phyloP scores from a whole-genome alignment of 1,140 invertebrate genomes.

The Brachystomella parvula region DNA sequence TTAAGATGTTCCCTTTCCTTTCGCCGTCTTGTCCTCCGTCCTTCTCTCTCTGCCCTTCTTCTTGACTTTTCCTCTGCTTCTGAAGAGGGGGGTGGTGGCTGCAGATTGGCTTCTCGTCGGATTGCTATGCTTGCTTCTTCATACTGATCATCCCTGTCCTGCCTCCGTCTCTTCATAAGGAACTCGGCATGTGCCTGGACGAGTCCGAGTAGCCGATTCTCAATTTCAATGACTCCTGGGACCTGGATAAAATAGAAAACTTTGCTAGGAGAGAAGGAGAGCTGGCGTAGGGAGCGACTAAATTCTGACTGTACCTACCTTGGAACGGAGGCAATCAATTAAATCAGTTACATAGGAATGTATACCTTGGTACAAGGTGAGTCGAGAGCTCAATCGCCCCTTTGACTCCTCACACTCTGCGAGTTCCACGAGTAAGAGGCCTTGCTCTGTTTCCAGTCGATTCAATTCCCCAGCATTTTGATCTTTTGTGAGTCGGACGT shows the following conservation, averaged over 20 bases:
- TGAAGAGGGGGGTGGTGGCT: slow-evolving; percentile 12
- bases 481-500: slow-evolving; percentile 28
- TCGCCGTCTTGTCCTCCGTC: slow-evolving; percentile 67
- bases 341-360: slow-evolving; percentile 92
- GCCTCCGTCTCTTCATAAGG: slow-evolving; percentile 68
- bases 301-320: slow-evolving; percentile 41
- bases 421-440: slow-evolving; percentile 54
- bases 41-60: slow-evolving; percentile 80
- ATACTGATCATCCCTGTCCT: slow-evolving; percentile 86
- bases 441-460: slow-evolving; percentile 49
- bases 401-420: slow-evolving; percentile 53
- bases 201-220: slow-evolving; percentile 64
- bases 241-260: slow-evolving; percentile 50
- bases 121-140: slow-evolving; percentile 64
- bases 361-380: slow-evolving; percentile 89
- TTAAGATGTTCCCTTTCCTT: slow-evolving; percentile 60
- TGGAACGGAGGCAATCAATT: slow-evolving; percentile 83
- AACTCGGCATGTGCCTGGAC: slow-evolving; percentile 62
- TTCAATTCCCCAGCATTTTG: slow-evolving; percentile 25
- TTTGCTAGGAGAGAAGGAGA: background rate
- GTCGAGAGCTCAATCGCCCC: slow-evolving; percentile 63
- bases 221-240: slow-evolving; percentile 64
- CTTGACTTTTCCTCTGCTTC: slow-evolving; percentile 65
- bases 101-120: background rate
- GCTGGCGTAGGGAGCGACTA: background rate